Base-by-base conservation (phyloP, 1,140 invertebrate species). In the Aphelenchoides fujianensis region DNA sequence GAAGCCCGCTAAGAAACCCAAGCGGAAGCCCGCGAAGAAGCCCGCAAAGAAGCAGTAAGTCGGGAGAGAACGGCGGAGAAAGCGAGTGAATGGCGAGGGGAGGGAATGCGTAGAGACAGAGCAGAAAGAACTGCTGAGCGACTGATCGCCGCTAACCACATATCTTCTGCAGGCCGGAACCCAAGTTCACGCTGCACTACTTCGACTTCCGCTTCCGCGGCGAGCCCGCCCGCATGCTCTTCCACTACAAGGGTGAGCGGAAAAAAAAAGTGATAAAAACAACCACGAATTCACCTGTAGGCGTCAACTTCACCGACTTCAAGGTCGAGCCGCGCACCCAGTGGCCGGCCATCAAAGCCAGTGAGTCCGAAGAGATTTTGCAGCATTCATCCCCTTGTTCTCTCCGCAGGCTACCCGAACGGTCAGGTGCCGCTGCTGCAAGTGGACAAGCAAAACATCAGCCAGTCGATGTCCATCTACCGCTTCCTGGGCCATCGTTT, bases 261-360 rank as follows among this genome's bases (percentile, higher is more conserved):
- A n/a, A n/a, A n/a, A n/a, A n/a, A n/a, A n/a, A n/a, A n/a, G n/a
- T n/a, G n/a, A n/a, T n/a, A n/a, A n/a, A n/a, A n/a, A n/a, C n/a
- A n/a, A n/a, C n/a, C n/a, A n/a, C n/a, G n/a, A n/a, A n/a, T n/a
- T n/a, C n/a, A n/a, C n/a, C n/a, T n/a, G n/a, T n/a, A 59, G 55
- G 23, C 5, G 34, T 59, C 34, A 27, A 27, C 27, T 59, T 59
- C 55, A 59, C 55, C 55, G 55, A 59, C 55, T 59, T 59, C 23
- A 5, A 59, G 5, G 34, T 7, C 55, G 55, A 59, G 23, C 41
- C 55, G 55, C 28, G 23, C 7, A 7, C 55, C 23, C 5, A 59
- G 23, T 48, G 41, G 41, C 41, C 55, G 19, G 34, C 5, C 5
- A 59, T 59, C 19, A 59, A 59, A 23, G 12, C 55, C 27, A 59